A percentile compares a stretch with the other conserved stretches of the same genome.
Evolutionary conservation across 2,888 invertebrate genomes (phyloP).

Genomic region (Blera fallax): DNA sequence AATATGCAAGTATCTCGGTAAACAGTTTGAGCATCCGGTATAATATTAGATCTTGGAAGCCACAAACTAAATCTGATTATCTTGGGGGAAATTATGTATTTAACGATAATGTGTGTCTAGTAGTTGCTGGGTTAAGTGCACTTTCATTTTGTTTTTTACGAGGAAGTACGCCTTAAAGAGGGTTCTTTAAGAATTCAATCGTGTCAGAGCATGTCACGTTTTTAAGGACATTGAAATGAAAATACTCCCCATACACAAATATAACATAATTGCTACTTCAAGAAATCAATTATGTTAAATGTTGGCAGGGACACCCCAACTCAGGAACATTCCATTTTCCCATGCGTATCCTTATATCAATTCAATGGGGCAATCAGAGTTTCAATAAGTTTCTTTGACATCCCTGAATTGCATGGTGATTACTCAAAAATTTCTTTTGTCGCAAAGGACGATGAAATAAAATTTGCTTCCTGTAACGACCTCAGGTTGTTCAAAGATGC

Average conservation of each 20-base stretch:
- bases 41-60: not conserved
- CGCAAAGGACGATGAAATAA: not conserved
- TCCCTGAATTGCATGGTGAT: slow-evolving; percentile 25
- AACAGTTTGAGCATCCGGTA: slow-evolving; percentile 52
- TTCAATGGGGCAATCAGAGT: slow-evolving; percentile 30
- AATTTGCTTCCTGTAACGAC: slow-evolving; percentile 1
- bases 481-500: slow-evolving; percentile 1
- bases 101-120: slow-evolving; percentile 10
- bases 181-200: not conserved
- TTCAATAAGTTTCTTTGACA: slow-evolving; percentile 38
- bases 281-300: slow-evolving; percentile 16
- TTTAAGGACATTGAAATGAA: not conserved
- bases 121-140: not conserved
- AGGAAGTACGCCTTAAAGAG: too few species aligned
- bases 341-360: not conserved
- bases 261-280: slow-evolving; percentile 11
- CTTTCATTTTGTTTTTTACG: too few species aligned
- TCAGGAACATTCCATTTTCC: not conserved
- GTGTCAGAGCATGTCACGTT: not conserved
- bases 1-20: slow-evolving; percentile 58
- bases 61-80: slow-evolving; percentile 55
- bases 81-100: slow-evolving; percentile 45
- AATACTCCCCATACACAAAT: not conserved
- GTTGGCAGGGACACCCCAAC: not conserved
- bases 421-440: slow-evolving; percentile 26